Evolutionary conservation across 2,113 vertebrate genomes (phyloP), one percentile per base, ranked within the genome.

Genomic region (Verasper variegatus): DNA sequence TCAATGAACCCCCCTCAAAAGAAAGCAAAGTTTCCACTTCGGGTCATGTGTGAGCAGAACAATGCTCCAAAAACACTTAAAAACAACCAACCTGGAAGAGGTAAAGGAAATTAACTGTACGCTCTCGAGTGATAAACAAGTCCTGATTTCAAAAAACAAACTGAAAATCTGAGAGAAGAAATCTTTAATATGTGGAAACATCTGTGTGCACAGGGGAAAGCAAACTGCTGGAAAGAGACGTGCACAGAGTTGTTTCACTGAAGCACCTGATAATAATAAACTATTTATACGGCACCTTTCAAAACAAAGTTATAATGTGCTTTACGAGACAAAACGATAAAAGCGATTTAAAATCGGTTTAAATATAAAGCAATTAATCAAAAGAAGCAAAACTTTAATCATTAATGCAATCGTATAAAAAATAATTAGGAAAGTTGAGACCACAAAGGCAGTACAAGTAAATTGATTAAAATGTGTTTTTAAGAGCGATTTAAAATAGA

Each of bases 11-110:
- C 31, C 27, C 31, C 31, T 31, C 31, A 31, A 31, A 31, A 31
- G 31, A 31, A 31, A 31, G 31, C 31, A 31, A 6, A 31, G 6
- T 31, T 31, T 31, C 31, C 31, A 31, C 31, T 31, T 5, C 31
- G 31, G 31, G 7, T 31, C 31, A 7, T 31, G 31, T 6, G 1
- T 7, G 26, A 71, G 49, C 40, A 55, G 80, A 78, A 75, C 74
- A 73, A 81, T 73, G 70, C 24, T 76, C 57, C 56, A 74, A 78
- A 69, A 72, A 76, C 59, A 63, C 26, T 12, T 45, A 57, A 68
- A 68, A 81, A 75, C 14, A 82, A 68, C 15, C 40, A 49, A 56
- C 37, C 37, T 72, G 76, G 71, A 79, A 24, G 49, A 79, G 52
- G 26, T 59, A 52, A 47, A 70, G 76, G 72, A 87, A 82, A 80